Conservation (phyloP, 2,113 vertebrate genomes). For the Meriones unguiculatus region DNA sequence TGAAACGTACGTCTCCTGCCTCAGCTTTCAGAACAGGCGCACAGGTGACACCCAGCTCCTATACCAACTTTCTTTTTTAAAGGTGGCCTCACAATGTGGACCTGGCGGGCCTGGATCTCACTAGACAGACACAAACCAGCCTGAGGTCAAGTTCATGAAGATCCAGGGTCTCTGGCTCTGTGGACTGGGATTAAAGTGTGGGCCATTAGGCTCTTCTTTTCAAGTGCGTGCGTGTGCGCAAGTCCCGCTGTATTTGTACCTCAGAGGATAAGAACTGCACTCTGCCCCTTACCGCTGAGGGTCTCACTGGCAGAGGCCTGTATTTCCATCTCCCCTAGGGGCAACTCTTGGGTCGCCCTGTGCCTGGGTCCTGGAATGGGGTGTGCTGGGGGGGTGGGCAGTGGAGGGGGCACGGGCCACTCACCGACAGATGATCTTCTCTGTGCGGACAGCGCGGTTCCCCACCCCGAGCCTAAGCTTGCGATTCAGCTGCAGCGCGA, state of each 20-base stretch:
- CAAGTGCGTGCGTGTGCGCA: too few relatives aligned
- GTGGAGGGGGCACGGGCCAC: accelerated
- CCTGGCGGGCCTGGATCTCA: neutral
- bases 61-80: too few relatives aligned
- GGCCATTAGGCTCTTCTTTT: neutral
- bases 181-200: neutral
- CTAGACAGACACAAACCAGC: neutral
- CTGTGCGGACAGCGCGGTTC: constrained; percentile 92
- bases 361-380: too few relatives aligned
- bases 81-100: neutral
- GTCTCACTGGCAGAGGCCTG: neutral
- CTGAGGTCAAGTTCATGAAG: neutral
- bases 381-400: accelerated
- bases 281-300: too few relatives aligned
- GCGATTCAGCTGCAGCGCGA: constrained; percentile 94
- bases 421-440: constrained; percentile 94
- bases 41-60: neutral
- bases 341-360: neutral
- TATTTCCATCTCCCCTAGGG: neutral
- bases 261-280: neutral
- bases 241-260: too few relatives aligned
- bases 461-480: constrained; percentile 92
- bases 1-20: neutral
- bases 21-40: neutral
- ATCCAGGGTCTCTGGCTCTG: neutral